Base-by-base conservation (phyloP, 1,140 invertebrate species). In the Zaprionus lachaisei region DNA sequence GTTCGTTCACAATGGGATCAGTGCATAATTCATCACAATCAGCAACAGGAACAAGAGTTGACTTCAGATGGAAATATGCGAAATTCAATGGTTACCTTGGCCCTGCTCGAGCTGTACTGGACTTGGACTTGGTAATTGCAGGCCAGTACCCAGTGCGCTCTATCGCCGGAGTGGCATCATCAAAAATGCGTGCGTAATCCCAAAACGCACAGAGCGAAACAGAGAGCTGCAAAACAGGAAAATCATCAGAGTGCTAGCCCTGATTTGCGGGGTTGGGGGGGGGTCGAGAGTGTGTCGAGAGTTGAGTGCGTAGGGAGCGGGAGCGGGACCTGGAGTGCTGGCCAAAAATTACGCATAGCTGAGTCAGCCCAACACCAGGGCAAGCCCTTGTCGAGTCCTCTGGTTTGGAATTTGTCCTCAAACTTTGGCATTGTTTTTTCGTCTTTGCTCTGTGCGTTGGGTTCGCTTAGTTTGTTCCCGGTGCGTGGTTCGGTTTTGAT, bases 21-120 rank as follows among this genome's bases (percentile, higher is more conserved):
- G 84, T 87, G 84, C 84, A 87, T 87, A 87, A 87, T 87, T 87
- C 83, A 87, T 87, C 83, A 87, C 87, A 87, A 89, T 89, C 84
- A 87, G 81, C 77, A 89, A 65, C 80, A 87, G 84, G 67, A 89
- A 89, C 83, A 64, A 77, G 86, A 86, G 77, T 83, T 71, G 80
- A 83, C 80, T 87, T 75, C 56, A 57, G 24, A 51, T 81, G 57
- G 61, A 79, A 56, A 69, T 67, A 72, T 57, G 63, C 54, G 44
- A 62, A 69, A 78, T 78, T 71, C 66, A 76, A 54, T 79, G 51
- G 51, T 47, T 79, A 74, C 68, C 60, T 54, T 17, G 31, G 49
- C 63, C 38, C 47, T 62, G 37, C 6, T 41, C 15, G 12, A 47
- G 15, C 1, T n/a, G 26, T 5, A 49, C 17, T 57, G 22, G 28